phyloP scores from a whole-genome alignment of 2,888 invertebrate genomes.

The Deroplatys truncata region DNA sequence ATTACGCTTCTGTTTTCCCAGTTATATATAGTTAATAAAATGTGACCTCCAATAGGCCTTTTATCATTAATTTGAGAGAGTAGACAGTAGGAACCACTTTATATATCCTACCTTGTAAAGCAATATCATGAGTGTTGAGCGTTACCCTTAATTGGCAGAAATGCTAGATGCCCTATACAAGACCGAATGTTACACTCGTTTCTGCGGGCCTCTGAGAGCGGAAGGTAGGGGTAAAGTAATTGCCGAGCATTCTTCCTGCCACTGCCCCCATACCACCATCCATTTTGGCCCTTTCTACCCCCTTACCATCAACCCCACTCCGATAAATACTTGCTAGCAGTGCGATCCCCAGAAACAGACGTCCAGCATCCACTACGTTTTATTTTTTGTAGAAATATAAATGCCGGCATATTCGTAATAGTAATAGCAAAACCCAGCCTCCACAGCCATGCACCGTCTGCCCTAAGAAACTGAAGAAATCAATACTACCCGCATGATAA shows the following conservation, averaged over 20 bases:
- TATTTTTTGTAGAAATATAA: neutral
- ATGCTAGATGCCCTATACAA: neutral
- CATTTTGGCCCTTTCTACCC: neutral
- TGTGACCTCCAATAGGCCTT: no score
- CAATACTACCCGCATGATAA: neutral
- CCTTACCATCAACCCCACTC: no score
- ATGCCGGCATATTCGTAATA: neutral
- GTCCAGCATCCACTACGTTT: neutral
- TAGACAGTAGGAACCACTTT: no score
- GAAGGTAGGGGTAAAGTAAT: neutral
- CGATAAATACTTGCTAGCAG: neutral
- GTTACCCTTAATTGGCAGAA: neutral
- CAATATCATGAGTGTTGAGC: neutral
- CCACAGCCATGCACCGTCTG: no score
- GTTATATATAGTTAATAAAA: no score
- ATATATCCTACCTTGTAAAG: neutral
- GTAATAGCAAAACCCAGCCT: no score
- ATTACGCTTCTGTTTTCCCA: no score
- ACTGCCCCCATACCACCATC: neutral
- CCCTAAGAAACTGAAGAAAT: neutral
- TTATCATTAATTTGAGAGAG: no score
- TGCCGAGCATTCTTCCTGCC: neutral
- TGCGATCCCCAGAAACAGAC: neutral
- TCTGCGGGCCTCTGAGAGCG: neutral
- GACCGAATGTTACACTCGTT: neutral